Conservation (phyloP, 2,113 vertebrate genomes). For the Phrynosoma blainvillii region DNA sequence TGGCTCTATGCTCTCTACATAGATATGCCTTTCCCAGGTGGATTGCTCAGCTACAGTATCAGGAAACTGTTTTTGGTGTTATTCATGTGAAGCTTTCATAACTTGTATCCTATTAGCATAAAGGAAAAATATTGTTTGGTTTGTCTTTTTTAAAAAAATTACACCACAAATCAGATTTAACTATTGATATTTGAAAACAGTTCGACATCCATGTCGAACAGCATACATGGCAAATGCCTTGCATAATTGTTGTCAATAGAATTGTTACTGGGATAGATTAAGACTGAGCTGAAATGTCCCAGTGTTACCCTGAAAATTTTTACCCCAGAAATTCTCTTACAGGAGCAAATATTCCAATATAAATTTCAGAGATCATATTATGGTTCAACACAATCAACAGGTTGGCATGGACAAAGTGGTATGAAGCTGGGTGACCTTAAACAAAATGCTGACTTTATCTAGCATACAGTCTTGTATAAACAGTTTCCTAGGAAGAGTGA, state of each 20-base stretch:
- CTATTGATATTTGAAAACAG: not conserved
- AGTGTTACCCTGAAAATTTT: not conserved
- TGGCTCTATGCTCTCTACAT: not conserved
- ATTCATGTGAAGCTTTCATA: slow-evolving; percentile 24
- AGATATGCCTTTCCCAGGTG: not conserved
- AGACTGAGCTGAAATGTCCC: not conserved
- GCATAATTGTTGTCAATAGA: not conserved
- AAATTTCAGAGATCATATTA: not conserved
- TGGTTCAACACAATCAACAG: not conserved
- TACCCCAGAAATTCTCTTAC: not conserved
- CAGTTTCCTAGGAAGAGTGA: not conserved
- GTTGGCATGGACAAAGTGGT: not conserved
- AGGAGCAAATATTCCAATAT: not conserved
- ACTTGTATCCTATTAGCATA: not conserved
- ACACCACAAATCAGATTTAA: not conserved
- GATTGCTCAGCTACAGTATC: not conserved
- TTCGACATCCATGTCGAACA: slow-evolving; percentile 6
- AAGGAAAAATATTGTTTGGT: not conserved
- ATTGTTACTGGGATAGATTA: not conserved
- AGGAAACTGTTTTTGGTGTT: slow-evolving; percentile 36
- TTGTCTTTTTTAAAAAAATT: not conserved
- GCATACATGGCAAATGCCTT: not conserved
- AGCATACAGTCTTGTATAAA: not conserved
- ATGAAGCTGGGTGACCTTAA: not conserved
- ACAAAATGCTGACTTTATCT: not conserved